These are phyloP conservation scores for Batillaria attramentaria DNA, from an alignment of 1,140 invertebrate species.

Conservation along the genomic window DNA sequence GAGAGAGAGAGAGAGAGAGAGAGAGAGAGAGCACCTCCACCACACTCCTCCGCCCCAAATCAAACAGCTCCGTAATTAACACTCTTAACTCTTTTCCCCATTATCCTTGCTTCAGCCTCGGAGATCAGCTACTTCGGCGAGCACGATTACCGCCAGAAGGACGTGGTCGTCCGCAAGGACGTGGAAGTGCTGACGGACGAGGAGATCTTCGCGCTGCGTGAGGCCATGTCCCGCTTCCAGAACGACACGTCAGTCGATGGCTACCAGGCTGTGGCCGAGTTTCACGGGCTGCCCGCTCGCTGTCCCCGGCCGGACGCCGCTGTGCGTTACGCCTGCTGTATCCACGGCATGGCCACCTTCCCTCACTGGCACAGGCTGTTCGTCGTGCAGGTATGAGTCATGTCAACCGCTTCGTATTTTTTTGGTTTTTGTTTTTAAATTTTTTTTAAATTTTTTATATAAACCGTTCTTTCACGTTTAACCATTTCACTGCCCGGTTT, in stretches of 20 bases:
- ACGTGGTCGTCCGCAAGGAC: slow-evolving; percentile 35
- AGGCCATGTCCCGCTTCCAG: slow-evolving; percentile 37
- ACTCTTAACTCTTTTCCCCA: too few species aligned
- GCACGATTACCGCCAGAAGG: background rate
- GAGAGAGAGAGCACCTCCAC: too few species aligned
- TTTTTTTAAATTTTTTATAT: background rate
- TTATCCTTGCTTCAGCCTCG: too few species aligned
- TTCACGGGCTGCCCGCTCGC: slow-evolving; percentile 43
- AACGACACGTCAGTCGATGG: slow-evolving; percentile 46
- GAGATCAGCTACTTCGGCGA: too few species aligned
- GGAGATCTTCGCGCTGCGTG: slow-evolving; percentile 37
- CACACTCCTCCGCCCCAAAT: too few species aligned
- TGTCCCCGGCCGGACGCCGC: slow-evolving; percentile 41
- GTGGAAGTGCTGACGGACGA: slow-evolving; percentile 32
- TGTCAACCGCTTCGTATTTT: background rate
- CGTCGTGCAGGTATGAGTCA: slow-evolving; percentile 35
- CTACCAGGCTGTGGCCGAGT: slow-evolving; percentile 47
- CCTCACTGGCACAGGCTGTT: slow-evolving; percentile 51
- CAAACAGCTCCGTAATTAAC: too few species aligned
- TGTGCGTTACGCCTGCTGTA: slow-evolving; percentile 42
- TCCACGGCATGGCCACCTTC: slow-evolving; percentile 46
- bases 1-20: too few species aligned
- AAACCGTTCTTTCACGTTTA: background rate
- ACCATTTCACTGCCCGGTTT: background rate
- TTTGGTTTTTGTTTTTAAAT: background rate